Evolutionary conservation across 2,113 vertebrate species (phyloP).

Genomic region (Etia nguti): DNA sequence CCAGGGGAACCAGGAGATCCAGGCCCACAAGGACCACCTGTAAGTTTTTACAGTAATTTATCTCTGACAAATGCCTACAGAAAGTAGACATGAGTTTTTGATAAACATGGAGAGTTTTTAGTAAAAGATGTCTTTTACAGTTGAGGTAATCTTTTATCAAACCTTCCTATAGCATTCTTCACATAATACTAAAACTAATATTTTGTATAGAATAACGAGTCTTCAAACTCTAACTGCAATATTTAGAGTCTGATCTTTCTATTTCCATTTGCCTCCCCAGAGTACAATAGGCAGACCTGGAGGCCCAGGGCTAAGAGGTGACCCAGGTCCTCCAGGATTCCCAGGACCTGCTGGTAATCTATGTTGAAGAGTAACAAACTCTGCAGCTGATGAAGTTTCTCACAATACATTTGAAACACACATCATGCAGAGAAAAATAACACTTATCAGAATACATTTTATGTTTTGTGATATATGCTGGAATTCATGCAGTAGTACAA

Average conservation of each 20-base stretch:
- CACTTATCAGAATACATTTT: neutral
- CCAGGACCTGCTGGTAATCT: slow-evolving; percentile 72
- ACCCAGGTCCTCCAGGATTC: slow-evolving; percentile 70
- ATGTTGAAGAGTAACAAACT: neutral
- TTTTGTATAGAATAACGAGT: neutral
- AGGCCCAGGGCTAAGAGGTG: slow-evolving; percentile 58
- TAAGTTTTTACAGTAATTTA: neutral
- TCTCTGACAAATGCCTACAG: neutral
- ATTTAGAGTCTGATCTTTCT: neutral
- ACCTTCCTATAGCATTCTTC: neutral
- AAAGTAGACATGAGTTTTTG: neutral
- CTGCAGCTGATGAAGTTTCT: slow-evolving; percentile 3
- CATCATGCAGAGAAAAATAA: neutral
- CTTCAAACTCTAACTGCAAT: neutral
- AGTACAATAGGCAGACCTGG: slow-evolving; percentile 24
- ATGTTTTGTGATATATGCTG: neutral
- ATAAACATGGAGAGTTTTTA: neutral
- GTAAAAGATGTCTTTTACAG: neutral
- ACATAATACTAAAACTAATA: neutral
- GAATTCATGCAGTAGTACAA: neutral
- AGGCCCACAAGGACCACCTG: slow-evolving; percentile 34
- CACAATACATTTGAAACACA: neutral
- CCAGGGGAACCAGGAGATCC: slow-evolving; percentile 27
- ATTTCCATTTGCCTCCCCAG: slow-evolving; percentile 4
- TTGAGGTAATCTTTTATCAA: neutral